Evolutionary conservation across 2,113 vertebrate species (phyloP).

Genomic region (Electrona antarctica): DNA sequence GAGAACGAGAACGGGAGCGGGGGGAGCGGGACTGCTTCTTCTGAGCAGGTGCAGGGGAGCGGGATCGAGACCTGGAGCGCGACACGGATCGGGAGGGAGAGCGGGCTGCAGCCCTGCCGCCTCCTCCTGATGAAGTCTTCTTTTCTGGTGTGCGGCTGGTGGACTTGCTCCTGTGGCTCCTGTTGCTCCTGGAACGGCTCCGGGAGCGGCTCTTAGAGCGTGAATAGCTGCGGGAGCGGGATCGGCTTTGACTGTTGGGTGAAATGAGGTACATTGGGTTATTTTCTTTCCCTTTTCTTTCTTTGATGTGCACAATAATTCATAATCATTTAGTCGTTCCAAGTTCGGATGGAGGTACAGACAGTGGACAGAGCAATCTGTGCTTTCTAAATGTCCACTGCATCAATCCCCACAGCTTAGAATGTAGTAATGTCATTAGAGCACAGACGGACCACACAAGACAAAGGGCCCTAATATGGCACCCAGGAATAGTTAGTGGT

Average conservation of each 20-base stretch:
- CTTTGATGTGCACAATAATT: too few relatives aligned
- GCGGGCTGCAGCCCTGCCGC: slow-evolving; percentile 55
- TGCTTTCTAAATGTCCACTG: too few relatives aligned
- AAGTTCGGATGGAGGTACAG: too few relatives aligned
- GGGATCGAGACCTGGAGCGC: slow-evolving; percentile 58
- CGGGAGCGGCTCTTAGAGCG: slow-evolving; percentile 76
- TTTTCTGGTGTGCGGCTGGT: slow-evolving; percentile 79
- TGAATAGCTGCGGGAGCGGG: slow-evolving; percentile 78
- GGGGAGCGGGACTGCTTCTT: slow-evolving; percentile 59
- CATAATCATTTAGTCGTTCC: too few relatives aligned
- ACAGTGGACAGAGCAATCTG: too few relatives aligned
- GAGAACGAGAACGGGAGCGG: slow-evolving; percentile 39
- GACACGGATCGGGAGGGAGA: slow-evolving; percentile 68
- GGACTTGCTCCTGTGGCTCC: slow-evolving; percentile 60
- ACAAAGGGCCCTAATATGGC: too few relatives aligned
- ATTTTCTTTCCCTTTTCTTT: too few relatives aligned
- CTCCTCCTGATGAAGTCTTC: slow-evolving; percentile 58
- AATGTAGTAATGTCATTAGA: too few relatives aligned
- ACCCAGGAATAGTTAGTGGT: too few relatives aligned
- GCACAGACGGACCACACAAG: too few relatives aligned
- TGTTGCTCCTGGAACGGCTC: slow-evolving; percentile 70
- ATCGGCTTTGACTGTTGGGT: slow-evolving; percentile 68
- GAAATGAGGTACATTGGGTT: background rate
- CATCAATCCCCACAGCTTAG: too few relatives aligned
- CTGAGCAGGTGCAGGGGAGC: slow-evolving; percentile 53